These are phyloP conservation scores for Petrosia ficiformis DNA, from an alignment of 37 sponge, comb jelly and placozoan species.

Conservation along the genomic window DNA sequence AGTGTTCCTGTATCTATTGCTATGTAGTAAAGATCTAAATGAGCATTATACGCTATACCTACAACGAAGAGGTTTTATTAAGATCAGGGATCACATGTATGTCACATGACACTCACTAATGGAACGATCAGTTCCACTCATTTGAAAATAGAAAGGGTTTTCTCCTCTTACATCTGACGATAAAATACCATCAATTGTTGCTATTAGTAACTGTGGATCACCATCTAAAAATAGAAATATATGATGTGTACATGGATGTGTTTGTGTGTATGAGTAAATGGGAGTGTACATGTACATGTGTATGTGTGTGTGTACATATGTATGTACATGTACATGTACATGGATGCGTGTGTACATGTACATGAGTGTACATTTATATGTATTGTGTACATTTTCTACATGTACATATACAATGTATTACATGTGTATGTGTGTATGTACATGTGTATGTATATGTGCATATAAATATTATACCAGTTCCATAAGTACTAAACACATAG, in stretches of 20 bases:
- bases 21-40: conserved; percentile 13
- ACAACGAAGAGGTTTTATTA: background rate
- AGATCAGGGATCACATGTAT: background rate
- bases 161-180: background rate
- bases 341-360: too few species aligned
- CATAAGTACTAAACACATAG: conserved; percentile 18
- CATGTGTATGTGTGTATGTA: too few species aligned
- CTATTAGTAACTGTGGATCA: background rate
- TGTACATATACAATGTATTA: too few species aligned
- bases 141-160: background rate
- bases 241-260: background rate
- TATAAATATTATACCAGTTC: conserved; percentile 23
- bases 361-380: too few species aligned
- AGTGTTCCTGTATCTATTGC: background rate
- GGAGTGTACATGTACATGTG: background rate
- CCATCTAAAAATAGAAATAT: background rate
- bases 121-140: background rate
- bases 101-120: too few species aligned
- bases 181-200: background rate
- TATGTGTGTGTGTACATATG: too few species aligned
- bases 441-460: too few species aligned
- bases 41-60: conserved; percentile 35
- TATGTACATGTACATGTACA: too few species aligned
- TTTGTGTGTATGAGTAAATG: too few species aligned
- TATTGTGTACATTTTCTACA: too few species aligned